Percentiles rank a stretch among this genome's conserved stretches.
Evolutionary conservation across 2,797 vertebrate species (phyloP).

Genomic region (Tenualosa ilisha): DNA sequence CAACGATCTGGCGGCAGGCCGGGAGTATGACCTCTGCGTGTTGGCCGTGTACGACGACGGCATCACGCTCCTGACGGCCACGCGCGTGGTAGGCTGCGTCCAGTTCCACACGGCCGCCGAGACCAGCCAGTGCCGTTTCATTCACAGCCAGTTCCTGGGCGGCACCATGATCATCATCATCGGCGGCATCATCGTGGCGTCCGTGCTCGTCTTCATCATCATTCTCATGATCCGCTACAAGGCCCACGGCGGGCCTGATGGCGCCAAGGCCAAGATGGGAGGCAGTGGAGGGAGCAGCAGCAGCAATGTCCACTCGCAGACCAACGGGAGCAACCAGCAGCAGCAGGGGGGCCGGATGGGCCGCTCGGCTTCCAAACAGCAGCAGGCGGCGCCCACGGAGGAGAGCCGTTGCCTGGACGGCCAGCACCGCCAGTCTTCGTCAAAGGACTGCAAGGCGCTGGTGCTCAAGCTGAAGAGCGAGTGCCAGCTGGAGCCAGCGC

Average conservation of each 20-base stretch:
- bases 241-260: conserved; percentile 80
- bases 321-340: conserved; percentile 73
- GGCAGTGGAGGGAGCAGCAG: conserved; percentile 61
- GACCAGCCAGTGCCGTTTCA: conserved; percentile 82
- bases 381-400: conserved; percentile 67
- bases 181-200: conserved; percentile 84
- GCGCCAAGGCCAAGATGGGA: conserved; percentile 71
- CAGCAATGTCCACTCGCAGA: conserved; percentile 79
- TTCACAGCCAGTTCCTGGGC: conserved; percentile 85
- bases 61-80: conserved; percentile 85
- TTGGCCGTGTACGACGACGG: conserved; percentile 88
- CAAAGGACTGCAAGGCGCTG: conserved; percentile 74
- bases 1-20: conserved; percentile 87
- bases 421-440: conserved; percentile 50
- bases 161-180: conserved; percentile 89
- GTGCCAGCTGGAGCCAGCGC: conserved; percentile 68
- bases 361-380: conserved; percentile 71
- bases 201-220: conserved; percentile 91
- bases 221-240: conserved; percentile 97
- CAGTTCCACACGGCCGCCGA: conserved; percentile 86
- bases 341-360: conserved; percentile 73
- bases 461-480: conserved; percentile 77
- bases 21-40: conserved; percentile 88
- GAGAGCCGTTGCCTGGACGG: conserved; percentile 56
- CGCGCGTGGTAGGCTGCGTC: conserved; percentile 86